phyloP scores from a whole-genome alignment of 1,140 invertebrate species.

The Drosophila pruinosa region DNA sequence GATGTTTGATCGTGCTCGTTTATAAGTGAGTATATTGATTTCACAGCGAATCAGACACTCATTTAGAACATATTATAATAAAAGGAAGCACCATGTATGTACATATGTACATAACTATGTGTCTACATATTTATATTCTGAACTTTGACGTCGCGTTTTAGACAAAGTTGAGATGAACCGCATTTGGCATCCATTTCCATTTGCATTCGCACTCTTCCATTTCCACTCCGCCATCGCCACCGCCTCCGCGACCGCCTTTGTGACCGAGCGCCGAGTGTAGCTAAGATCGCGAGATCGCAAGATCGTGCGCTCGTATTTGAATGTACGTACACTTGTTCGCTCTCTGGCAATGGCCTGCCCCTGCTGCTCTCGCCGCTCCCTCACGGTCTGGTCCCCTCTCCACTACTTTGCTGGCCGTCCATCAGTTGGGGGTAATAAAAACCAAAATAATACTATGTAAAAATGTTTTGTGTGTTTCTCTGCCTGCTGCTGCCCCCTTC shows the following conservation, averaged over 20 bases:
- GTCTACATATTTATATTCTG: slow-evolving; percentile 32
- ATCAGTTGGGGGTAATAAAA: slow-evolving; percentile 62
- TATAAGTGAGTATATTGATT: background rate
- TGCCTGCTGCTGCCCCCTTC: background rate
- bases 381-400: background rate
- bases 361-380: background rate
- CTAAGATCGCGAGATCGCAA: slow-evolving; percentile 49
- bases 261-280: background rate
- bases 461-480: slow-evolving; percentile 72
- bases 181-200: slow-evolving; percentile 11
- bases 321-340: slow-evolving; percentile 71
- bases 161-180: slow-evolving; percentile 40
- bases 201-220: background rate
- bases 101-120: slow-evolving; percentile 6
- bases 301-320: slow-evolving; percentile 45
- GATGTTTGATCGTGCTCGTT: background rate
- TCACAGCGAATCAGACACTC: slow-evolving; percentile 14
- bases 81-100: slow-evolving; percentile 45
- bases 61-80: slow-evolving; percentile 50
- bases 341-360: background rate
- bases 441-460: slow-evolving; percentile 80
- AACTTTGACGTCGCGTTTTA: slow-evolving; percentile 68
- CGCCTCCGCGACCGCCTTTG: background rate
- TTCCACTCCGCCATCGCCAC: slow-evolving; percentile 3
- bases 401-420: slow-evolving; percentile 2